Percentiles rank a stretch among this genome's conserved stretches.
phyloP scores from a whole-genome alignment of 2,113 vertebrate genomes.

The Cyanoramphus novaezelandiae region DNA sequence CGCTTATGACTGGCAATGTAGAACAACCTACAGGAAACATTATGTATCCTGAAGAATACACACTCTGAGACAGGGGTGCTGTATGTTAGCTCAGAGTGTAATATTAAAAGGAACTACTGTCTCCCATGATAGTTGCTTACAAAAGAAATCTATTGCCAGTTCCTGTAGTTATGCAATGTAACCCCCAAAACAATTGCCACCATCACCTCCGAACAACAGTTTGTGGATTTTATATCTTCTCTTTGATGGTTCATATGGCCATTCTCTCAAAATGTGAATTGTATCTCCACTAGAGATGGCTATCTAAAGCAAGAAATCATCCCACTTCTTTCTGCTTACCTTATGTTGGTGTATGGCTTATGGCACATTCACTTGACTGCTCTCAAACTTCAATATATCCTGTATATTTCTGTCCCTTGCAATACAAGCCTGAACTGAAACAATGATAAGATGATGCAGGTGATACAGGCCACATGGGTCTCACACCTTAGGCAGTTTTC shows the following conservation, averaged over 20 bases:
- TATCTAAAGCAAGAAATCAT: neutral
- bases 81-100: neutral
- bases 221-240: conserved; percentile 22
- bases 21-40: neutral
- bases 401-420: neutral
- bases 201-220: neutral
- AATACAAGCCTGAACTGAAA: neutral
- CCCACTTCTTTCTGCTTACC: neutral
- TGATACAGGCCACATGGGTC: neutral
- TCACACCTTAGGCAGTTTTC: neutral
- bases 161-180: neutral
- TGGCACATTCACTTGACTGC: neutral
- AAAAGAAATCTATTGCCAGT: neutral
- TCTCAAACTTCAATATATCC: neutral
- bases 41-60: neutral
- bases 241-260: neutral
- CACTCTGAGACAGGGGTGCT: neutral
- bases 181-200: neutral
- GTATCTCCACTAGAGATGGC: neutral
- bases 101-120: neutral
- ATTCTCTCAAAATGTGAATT: neutral
- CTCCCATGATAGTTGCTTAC: neutral
- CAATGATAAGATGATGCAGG: neutral
- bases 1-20: neutral
- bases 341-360: neutral